These are phyloP conservation scores for Epinephelus lanceolatus DNA, from an alignment of 2,113 vertebrate species.

Conservation along the genomic window DNA sequence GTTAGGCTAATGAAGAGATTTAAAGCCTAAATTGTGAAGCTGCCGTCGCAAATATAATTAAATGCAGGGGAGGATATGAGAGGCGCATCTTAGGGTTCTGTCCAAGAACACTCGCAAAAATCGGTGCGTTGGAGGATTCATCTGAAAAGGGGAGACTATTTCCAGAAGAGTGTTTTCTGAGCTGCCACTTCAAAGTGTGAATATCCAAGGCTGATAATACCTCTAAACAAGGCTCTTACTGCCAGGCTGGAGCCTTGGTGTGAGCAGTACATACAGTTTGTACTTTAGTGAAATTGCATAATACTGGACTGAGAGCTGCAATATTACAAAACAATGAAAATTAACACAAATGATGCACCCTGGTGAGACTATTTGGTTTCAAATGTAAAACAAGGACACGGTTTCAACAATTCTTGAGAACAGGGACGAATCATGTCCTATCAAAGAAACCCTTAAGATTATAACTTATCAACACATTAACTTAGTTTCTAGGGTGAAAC, in stretches of 20 bases:
- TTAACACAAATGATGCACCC: neutral
- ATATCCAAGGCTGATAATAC: conserved; percentile 63
- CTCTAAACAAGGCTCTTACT: conserved; percentile 39
- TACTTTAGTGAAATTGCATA: conserved; percentile 12
- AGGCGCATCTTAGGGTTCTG: conserved; percentile 49
- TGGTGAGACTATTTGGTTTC: neutral
- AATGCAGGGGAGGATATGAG: conserved; percentile 59
- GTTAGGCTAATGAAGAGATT: conserved; percentile 16
- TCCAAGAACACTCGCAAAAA: conserved; percentile 69
- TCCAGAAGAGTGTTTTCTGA: conserved; percentile 65
- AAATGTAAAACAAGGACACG: neutral
- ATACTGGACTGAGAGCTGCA: neutral
- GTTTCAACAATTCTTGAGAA: too few species aligned
- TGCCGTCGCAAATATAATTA: conserved; percentile 49
- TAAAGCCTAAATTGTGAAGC: conserved; percentile 19
- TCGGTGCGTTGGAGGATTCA: conserved; percentile 71
- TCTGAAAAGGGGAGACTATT: conserved; percentile 68
- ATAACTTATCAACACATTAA: too few species aligned
- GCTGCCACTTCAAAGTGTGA: conserved; percentile 73
- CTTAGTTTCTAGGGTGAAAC: too few species aligned
- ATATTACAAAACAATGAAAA: neutral
- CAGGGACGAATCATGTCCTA: too few species aligned
- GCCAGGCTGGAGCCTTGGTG: conserved; percentile 21
- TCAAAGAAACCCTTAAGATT: too few species aligned
- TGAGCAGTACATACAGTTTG: conserved; percentile 25